Base-by-base conservation (phyloP, 2,888 invertebrate species). In the Geophilus truncorum region DNA sequence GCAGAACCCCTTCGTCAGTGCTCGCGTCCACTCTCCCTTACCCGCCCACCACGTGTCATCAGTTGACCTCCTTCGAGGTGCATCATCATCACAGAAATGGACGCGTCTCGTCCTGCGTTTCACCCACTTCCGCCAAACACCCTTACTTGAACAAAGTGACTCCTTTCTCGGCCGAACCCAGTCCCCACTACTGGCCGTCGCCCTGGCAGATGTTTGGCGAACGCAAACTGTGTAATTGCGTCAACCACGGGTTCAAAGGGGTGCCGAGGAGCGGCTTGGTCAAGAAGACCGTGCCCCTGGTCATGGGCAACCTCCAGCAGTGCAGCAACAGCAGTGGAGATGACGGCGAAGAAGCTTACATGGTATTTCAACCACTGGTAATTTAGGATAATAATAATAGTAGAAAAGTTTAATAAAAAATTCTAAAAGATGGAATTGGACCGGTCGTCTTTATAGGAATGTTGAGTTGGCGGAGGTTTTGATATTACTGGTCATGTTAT, bases 301-400 rank as follows among this genome's bases (percentile, higher is more conserved):
- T 45, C 2, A 45, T 45, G 45, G 45, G 28, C 77, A 51, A 25
- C 25, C 9, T 21, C 51, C 79, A 51, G 32, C 75, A 75, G 75
- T 32, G 28, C 28, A 28, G 32, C 15, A 28, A 77, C 32, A 62
- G 62, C 15, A 80, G 80, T 28, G 51, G 51, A 45, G 80, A 70
- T 12, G 80, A 80, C 25, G 80, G 70, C 30, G 70, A 70, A 25
- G 80, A 80, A 30, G 25, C 80, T 30, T 80, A 80, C 80, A 80
- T 62, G 62, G 30, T 70, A 18, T 62, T 40, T 18, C 80, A 57
- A 70, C 70, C 80, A 18, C 18, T 80, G 57, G 80, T 80, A 77
- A 30, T 77, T 23, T 77, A 3, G 18, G 18, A n/a, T 45, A 5
- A n/a, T n/a, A 45, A n/a, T 45, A 5, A n/a, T n/a, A 1, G 18